These are phyloP conservation scores for Etheostoma perlongum DNA, from an alignment of 2,797 vertebrate genomes.

Conservation along the genomic window DNA sequence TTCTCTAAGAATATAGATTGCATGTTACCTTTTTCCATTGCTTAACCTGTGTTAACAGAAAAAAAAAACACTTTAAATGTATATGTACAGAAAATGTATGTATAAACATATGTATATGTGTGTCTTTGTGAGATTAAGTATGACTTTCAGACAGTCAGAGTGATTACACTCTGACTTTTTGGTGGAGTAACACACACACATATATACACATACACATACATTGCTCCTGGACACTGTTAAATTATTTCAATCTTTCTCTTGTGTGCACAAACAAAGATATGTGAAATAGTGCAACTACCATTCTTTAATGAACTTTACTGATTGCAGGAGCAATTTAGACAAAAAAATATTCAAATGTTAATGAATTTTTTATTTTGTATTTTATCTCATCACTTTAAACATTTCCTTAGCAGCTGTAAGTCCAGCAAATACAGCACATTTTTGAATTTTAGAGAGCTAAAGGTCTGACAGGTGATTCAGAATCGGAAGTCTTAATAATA, in stretches of 20 bases:
- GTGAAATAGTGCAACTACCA: conserved; percentile 6
- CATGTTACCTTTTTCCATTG: conserved; percentile 28
- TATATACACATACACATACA: neutral
- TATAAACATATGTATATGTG: neutral
- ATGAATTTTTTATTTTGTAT: conserved; percentile 24
- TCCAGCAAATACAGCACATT: no score
- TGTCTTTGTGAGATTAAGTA: neutral
- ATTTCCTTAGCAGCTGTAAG: no score
- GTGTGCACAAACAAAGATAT: conserved; percentile 5
- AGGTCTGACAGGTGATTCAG: no score
- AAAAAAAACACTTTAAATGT: conserved; percentile 13
- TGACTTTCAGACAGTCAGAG: neutral
- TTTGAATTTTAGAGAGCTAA: no score
- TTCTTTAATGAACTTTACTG: conserved; percentile 32
- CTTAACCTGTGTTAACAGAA: conserved; percentile 11
- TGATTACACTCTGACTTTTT: conserved; percentile 11
- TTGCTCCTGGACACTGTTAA: neutral
- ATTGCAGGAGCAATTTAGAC: conserved; percentile 30
- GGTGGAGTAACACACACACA: neutral
- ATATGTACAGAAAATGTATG: conserved; percentile 1
- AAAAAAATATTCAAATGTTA: conserved; percentile 9
- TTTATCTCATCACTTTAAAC: conserved; percentile 9
- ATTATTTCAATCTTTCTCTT: neutral
- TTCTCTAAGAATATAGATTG: conserved; percentile 42
- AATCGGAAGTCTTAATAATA: neutral